Base-by-base conservation (phyloP, 1,140 invertebrate genomes). In the Orius laevigatus region DNA sequence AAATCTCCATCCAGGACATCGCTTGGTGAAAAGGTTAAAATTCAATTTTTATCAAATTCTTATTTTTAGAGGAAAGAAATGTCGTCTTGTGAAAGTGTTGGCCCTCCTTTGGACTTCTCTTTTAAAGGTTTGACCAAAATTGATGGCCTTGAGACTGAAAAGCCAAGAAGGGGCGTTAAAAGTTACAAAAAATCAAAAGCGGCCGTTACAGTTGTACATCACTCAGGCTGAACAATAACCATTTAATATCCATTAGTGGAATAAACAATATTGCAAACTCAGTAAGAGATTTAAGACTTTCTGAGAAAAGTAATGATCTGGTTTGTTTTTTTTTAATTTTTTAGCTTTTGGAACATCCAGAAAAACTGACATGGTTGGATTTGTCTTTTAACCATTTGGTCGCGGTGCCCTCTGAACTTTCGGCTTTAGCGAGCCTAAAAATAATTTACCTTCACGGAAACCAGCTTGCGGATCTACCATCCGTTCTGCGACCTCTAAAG, bases 401-500 rank as follows among this genome's bases (percentile, higher is more conserved):
- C 3, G 25, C 49, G n/a, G 20, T 60, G 0, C 48, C 55, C 6
- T 18, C 55, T 11, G 58, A 58, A 33, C 18, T 54, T 39, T 54
- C 57, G n/a, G 55, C 52, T 10, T 58, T 60, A 11, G 53, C 59
- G 19, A 51, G 55, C 2, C 44, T 62, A 8, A 57, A 58, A 43
- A 59, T 62, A 4, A 35, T 62, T 8, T 62, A 62, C 44, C 55
- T 62, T 14, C 60, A 62, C 42, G 60, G 59, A n/a, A 62, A 62
- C 43, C 38, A 51, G 9, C 39, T 62, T 14, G 41, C 50, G 1
- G 55, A 59, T 31, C 32, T 62, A 6, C 40, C 40, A 9, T 20
- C 53, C 12, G 38, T 49, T n/a, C 31, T 59, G 4, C 42, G 45
- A 6, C 44, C 46, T 9, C 38, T 61, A 15, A 48, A 51, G 49